Conservation (phyloP, 1,140 invertebrate species). For the Andricus grossulariae region DNA sequence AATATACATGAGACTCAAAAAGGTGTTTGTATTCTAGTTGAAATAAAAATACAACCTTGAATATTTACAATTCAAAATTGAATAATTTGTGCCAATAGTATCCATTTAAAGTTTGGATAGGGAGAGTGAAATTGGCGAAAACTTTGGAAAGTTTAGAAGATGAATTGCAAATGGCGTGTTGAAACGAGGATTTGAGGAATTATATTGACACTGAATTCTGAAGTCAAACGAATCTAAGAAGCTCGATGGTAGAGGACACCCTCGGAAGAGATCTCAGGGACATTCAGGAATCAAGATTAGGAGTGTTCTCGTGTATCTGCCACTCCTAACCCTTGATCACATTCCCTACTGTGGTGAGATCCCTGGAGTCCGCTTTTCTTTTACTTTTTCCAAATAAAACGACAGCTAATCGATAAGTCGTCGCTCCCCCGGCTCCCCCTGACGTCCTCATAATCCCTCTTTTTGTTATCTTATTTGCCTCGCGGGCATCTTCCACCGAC, state of each 20-base stretch:
- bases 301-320: slow-evolving; percentile 73
- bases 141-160: no score
- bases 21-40: no score
- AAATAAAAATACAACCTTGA: no score
- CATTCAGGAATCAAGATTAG: slow-evolving; percentile 63
- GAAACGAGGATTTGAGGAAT: no score
- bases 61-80: no score
- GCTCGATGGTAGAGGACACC: not conserved
- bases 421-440: slow-evolving; percentile 41
- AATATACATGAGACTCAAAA: no score
- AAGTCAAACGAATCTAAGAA: not conserved
- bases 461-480: slow-evolving; percentile 49
- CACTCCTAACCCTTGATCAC: slow-evolving; percentile 61
- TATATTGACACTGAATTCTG: no score
- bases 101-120: no score
- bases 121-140: no score
- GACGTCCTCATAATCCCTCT: slow-evolving; percentile 40
- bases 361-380: slow-evolving; percentile 71
- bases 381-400: slow-evolving; percentile 72
- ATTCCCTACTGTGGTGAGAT: slow-evolving; percentile 54
- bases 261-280: slow-evolving; percentile 9
- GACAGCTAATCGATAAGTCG: slow-evolving; percentile 73
- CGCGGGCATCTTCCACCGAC: slow-evolving; percentile 36
- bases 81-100: no score
- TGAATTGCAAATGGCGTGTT: no score